These are phyloP conservation scores for Alcis repandata DNA, from an alignment of 2,888 invertebrate species.

Conservation along the genomic window DNA sequence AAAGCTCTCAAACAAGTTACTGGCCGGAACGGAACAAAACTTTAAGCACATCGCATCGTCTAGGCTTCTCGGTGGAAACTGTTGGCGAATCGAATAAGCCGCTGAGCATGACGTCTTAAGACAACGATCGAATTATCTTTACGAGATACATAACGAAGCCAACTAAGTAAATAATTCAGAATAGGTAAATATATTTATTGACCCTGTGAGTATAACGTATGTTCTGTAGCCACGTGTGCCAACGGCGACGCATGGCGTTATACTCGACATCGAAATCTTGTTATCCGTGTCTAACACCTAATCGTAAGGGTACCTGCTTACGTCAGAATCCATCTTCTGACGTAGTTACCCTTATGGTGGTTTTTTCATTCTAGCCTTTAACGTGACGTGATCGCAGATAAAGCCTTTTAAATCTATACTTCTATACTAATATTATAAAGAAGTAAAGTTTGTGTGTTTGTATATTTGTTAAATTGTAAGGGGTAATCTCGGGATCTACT, in stretches of 20 bases:
- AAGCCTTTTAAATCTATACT: too few relatives aligned
- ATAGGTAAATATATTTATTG: slow-evolving; percentile 19
- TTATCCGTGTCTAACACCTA: slow-evolving; percentile 33
- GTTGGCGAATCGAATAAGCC: slow-evolving; percentile 5
- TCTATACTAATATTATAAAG: too few relatives aligned
- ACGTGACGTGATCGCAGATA: too few relatives aligned
- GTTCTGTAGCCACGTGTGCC: slow-evolving; percentile 54
- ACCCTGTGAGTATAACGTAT: slow-evolving; percentile 45
- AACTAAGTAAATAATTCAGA: slow-evolving; percentile 36
- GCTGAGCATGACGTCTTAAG: background rate
- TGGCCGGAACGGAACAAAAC: background rate
- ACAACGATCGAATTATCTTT: slow-evolving; percentile 1
- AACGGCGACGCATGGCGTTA: slow-evolving; percentile 55
- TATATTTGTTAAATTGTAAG: too few relatives aligned
- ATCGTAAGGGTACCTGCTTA: slow-evolving; percentile 11
- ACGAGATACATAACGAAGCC: background rate
- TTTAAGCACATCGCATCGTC: slow-evolving; percentile 22
- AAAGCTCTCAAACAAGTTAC: slow-evolving; percentile 14
- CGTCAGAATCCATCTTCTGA: slow-evolving; percentile 13
- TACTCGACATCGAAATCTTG: slow-evolving; percentile 50
- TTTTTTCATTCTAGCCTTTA: too few relatives aligned
- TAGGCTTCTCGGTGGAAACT: slow-evolving; percentile 5
- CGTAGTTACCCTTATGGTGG: too few relatives aligned
- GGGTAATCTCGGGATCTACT: too few relatives aligned
- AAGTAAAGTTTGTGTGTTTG: too few relatives aligned